phyloP scores from a whole-genome alignment of 2,888 invertebrate species.

The Lathronympha strigana region DNA sequence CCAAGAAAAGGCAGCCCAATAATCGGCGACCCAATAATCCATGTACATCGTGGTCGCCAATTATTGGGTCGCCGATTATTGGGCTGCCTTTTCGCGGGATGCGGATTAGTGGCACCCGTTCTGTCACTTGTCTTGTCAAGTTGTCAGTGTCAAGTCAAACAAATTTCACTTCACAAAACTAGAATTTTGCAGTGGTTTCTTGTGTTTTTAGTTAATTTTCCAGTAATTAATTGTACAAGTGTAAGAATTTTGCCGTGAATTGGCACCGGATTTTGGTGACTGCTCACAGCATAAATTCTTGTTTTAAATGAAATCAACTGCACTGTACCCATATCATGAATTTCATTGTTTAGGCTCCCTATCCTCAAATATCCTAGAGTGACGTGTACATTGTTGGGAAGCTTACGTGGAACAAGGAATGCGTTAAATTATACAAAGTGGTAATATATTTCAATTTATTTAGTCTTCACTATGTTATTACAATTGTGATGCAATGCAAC shows the following conservation, averaged over 20 bases:
- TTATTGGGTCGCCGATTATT: too few relatives aligned
- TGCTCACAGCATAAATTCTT: conserved; percentile 32
- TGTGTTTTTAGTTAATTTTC: conserved; percentile 27
- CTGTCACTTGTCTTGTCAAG: not conserved
- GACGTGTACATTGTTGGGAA: conserved; percentile 26
- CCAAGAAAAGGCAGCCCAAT: too few relatives aligned
- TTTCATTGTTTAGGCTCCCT: conserved; percentile 30
- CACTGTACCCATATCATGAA: conserved; percentile 59
- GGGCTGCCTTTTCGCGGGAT: too few relatives aligned
- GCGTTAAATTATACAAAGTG: conserved; percentile 27
- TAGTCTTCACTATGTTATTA: not conserved
- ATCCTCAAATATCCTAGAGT: conserved; percentile 23
- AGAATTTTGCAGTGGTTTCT: conserved; percentile 18
- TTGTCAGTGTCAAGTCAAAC: not conserved
- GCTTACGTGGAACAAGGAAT: conserved; percentile 25
- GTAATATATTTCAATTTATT: conserved; percentile 27
- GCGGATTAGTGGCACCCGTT: too few relatives aligned
- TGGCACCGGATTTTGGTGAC: conserved; percentile 3
- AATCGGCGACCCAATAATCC: too few relatives aligned
- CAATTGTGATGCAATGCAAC: conserved; percentile 17
- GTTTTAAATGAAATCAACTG: conserved; percentile 9
- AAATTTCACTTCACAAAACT: conserved; percentile 13
- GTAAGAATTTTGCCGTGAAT: conserved; percentile 36
- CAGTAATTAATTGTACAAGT: conserved; percentile 13
- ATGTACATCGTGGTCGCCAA: too few relatives aligned